Conservation (phyloP, 2,113 vertebrate genomes). For the Carassius carassius region DNA sequence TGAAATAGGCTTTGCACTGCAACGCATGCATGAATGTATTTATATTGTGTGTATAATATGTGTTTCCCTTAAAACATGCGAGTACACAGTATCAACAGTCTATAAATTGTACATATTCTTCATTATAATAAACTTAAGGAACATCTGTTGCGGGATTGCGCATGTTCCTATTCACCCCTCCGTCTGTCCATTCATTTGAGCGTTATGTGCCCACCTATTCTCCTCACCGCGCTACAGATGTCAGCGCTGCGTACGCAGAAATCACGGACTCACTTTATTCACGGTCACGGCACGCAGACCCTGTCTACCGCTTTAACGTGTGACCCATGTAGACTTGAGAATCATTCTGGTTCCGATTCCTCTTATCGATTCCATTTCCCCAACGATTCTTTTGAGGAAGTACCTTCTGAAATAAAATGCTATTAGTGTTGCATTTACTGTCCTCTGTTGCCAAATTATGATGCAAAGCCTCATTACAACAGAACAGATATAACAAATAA, state of each 20-base stretch:
- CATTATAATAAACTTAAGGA: not conserved
- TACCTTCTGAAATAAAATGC: not conserved
- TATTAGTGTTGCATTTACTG: too few species aligned
- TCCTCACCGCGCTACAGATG: conserved; percentile 71
- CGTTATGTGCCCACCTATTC: conserved; percentile 56
- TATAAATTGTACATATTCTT: not conserved
- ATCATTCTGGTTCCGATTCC: not conserved
- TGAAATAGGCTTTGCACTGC: conserved; percentile 8
- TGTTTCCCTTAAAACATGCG: not conserved
- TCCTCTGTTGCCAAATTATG: not conserved
- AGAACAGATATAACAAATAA: not conserved
- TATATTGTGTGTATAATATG: not conserved
- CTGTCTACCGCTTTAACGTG: not conserved
- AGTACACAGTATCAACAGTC: not conserved
- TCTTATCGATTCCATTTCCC: not conserved
- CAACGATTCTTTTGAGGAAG: conserved; percentile 10
- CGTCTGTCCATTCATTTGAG: conserved; percentile 31
- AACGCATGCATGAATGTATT: not conserved
- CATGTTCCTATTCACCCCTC: not conserved
- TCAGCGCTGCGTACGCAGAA: conserved; percentile 52
- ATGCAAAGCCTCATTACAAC: not conserved
- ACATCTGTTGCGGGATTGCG: conserved; percentile 31
- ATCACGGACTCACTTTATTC: conserved; percentile 6
- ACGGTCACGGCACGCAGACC: not conserved
- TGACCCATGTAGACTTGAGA: not conserved